phyloP scores from a whole-genome alignment of 2,797 vertebrate species.

The Sebastes oblongus region DNA sequence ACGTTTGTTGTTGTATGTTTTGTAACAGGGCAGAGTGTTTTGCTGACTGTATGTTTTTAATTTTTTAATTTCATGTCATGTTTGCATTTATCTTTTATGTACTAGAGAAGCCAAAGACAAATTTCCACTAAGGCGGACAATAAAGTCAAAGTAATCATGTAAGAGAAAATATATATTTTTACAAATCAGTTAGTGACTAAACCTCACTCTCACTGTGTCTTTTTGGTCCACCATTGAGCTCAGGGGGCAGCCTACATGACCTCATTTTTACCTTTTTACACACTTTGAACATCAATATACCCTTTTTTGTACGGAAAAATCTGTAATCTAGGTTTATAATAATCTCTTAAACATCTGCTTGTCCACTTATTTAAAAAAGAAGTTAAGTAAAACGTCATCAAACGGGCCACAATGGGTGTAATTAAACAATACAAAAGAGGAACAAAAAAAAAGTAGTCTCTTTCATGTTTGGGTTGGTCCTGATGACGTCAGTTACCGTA shows the following conservation, averaged over 20 bases:
- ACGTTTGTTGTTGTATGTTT: too few relatives aligned
- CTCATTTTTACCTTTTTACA: not conserved
- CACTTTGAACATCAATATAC: not conserved
- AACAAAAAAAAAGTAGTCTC: not conserved
- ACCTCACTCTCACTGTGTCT: not conserved
- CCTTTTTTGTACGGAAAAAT: not conserved
- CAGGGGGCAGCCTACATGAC: not conserved
- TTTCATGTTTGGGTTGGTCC: slow-evolving; percentile 25
- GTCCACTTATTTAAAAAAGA: not conserved
- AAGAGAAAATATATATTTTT: too few relatives aligned
- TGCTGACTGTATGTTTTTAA: too few relatives aligned
- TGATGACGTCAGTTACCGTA: slow-evolving; percentile 72
- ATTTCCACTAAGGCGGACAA: too few relatives aligned
- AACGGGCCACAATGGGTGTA: accelerated
- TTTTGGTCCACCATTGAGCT: not conserved
- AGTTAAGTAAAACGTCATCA: not conserved
- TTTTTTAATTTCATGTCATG: too few relatives aligned
- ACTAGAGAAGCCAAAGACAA: too few relatives aligned
- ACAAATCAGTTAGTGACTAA: not conserved
- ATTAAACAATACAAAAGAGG: not conserved
- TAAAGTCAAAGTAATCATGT: not conserved
- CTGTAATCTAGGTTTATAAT: not conserved
- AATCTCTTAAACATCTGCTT: not conserved
- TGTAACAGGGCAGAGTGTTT: too few relatives aligned
- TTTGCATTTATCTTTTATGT: too few relatives aligned